These are phyloP conservation scores for Lacerta bilineata DNA, from an alignment of 2,797 vertebrate genomes.

Conservation along the genomic window DNA sequence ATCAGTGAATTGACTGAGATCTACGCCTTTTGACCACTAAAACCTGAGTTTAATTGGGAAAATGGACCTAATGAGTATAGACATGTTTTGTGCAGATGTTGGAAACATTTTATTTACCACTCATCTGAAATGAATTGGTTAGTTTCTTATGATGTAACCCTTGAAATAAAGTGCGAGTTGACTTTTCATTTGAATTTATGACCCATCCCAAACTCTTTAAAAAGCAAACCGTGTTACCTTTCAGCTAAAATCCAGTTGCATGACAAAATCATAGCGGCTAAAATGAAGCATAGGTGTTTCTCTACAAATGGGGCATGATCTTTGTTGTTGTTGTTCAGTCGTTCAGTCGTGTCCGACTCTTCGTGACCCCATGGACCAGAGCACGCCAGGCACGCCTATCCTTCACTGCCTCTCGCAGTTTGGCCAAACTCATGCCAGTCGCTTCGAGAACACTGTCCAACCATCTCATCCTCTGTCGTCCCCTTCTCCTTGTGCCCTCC, in stretches of 20 bases:
- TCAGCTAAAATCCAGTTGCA: not conserved
- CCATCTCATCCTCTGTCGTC: no score
- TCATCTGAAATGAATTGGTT: conserved; percentile 56
- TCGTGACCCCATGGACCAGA: no score
- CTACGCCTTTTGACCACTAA: conserved; percentile 82
- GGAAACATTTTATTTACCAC: conserved; percentile 60
- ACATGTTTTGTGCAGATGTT: conserved; percentile 79
- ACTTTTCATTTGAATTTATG: conserved; percentile 58
- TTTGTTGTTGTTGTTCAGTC: no score
- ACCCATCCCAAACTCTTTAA: no score
- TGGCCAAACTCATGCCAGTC: no score
- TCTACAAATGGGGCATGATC: not conserved
- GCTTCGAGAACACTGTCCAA: no score
- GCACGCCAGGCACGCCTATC: no score
- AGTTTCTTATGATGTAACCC: conserved; percentile 46
- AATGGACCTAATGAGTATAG: conserved; percentile 83
- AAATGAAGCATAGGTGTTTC: not conserved
- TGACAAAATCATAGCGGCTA: not conserved
- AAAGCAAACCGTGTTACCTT: not conserved
- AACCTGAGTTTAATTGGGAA: conserved; percentile 84
- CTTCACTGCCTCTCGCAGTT: no score
- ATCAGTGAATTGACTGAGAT: conserved; percentile 78
- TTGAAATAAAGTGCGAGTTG: conserved; percentile 67
- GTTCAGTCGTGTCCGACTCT: no score
- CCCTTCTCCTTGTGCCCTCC: no score